Evolutionary conservation across 2,113 vertebrate species (phyloP).

Genomic region (Corapipo altera): DNA sequence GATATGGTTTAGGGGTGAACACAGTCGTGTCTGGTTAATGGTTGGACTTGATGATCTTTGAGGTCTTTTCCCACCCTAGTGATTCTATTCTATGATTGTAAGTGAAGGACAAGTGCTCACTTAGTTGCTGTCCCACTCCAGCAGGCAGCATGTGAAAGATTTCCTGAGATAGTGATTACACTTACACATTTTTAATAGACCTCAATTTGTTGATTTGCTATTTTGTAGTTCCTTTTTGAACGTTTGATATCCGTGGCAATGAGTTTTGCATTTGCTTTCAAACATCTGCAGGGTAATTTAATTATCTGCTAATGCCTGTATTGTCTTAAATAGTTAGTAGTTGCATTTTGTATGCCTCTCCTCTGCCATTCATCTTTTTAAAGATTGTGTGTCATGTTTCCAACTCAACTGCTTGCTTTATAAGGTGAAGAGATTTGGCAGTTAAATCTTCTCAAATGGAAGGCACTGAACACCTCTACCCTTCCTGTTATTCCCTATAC

Average conservation of each 20-base stretch:
- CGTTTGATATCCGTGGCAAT: neutral
- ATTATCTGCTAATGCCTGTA: neutral
- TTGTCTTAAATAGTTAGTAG: neutral
- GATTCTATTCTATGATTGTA: neutral
- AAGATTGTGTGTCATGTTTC: neutral
- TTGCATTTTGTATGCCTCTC: neutral
- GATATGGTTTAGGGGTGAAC: neutral
- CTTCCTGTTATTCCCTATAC: neutral
- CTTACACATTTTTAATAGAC: neutral
- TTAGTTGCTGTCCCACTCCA: neutral
- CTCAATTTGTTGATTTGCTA: neutral
- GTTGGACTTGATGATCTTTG: neutral
- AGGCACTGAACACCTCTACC: neutral
- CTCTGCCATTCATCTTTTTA: neutral
- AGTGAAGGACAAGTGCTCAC: neutral
- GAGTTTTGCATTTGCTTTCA: neutral
- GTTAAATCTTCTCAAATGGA: neutral
- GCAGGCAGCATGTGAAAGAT: neutral
- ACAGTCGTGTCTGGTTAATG: neutral
- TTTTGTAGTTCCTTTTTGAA: neutral
- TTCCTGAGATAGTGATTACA: neutral
- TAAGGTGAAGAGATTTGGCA: neutral
- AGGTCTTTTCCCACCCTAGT: neutral
- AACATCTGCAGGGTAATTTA: neutral
- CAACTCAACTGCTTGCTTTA: neutral